Evolutionary conservation across 2,888 invertebrate species (phyloP).

Genomic region (Chrysina gloriosa): DNA sequence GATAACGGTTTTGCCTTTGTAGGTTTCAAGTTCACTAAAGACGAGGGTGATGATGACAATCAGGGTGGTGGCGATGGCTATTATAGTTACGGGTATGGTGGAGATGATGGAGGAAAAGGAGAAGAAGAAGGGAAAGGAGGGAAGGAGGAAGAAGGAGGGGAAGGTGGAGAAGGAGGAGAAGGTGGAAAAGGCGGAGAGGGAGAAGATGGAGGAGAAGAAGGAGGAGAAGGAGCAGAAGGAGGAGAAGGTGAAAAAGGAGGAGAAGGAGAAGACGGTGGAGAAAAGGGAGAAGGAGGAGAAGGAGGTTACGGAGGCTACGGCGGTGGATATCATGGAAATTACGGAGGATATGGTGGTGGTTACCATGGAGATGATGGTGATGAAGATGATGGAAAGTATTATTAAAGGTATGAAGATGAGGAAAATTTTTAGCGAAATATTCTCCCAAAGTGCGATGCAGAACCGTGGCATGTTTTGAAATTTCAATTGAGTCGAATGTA

Average conservation of each 20-base stretch:
- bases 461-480: too few species aligned
- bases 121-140: too few species aligned
- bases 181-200: neutral
- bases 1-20: conserved; percentile 54
- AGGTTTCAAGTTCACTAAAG: neutral
- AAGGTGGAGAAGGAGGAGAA: neutral
- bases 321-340: neutral
- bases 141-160: neutral
- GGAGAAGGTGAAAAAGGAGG: neutral
- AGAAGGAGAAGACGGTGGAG: neutral
- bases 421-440: too few species aligned
- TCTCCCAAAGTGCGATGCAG: too few species aligned
- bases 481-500: too few species aligned
- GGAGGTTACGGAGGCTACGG: neutral
- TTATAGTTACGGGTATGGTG: neutral
- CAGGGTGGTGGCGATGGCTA: neutral
- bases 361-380: neutral
- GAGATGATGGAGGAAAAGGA: neutral
- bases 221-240: neutral
- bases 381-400: neutral
- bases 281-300: neutral
- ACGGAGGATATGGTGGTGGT: neutral
- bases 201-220: neutral
- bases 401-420: neutral
- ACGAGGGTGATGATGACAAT: neutral